These are phyloP conservation scores for rat (Rattus norvegicus) DNA, from an alignment of 2,113 vertebrate genomes.

Conservation along the genomic window GRCr8 NC_086020.1:212445501-212446000, in stretches of 20 bases:
- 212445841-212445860: neutral
- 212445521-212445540: neutral
- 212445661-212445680: neutral
- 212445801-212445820: neutral
- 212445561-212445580: neutral
- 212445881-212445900: neutral
- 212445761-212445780: constrained; percentile 37
- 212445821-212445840: accelerated
- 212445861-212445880: constrained; percentile 12
- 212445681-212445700: neutral
- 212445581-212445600: neutral
- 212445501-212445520: neutral
- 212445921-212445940: constrained; percentile 27
- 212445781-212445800: neutral
- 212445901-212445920: neutral
- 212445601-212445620: neutral
- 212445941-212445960: neutral
- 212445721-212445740: neutral
- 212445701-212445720: neutral
- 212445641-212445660: neutral
- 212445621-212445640: neutral
- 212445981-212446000: neutral
- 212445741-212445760: neutral
- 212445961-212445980: constrained; percentile 1
- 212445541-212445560: neutral